Base-by-base conservation (phyloP, 2,888 invertebrate species). In the Drepana falcataria region DNA sequence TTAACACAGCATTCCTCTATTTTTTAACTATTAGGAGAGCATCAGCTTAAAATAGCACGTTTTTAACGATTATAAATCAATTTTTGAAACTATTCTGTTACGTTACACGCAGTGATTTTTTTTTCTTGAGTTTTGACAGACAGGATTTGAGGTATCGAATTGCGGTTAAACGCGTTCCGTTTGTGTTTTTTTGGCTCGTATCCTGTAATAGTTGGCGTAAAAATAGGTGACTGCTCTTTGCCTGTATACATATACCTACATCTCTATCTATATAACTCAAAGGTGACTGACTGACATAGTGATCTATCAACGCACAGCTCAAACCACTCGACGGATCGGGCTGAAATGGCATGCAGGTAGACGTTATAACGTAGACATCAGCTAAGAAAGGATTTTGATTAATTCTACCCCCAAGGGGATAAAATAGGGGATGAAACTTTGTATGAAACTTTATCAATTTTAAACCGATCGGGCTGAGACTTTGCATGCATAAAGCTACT, bases 101-200 rank as follows among this genome's bases (percentile, higher is more conserved):
- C 83, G 82, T 83, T 84, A 80, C 71, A 71, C 75, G 78, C 71
- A 77, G 65, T 70, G 63, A 70, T 75, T 79, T 85, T 85, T 86
- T 76, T 9, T 44, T 44, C 9, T 77, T 1, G 21, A 21, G 70
- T 66, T 81, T 75, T 82, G 84, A 83, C 86, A 82, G 75, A 71
- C 87, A 85, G 87, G 85, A 88, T 85, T 78, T 82, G 55, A 60
- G 70, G 83, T 85, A 71, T 89, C 87, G 75, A 66, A 69, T 88
- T 69, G 66, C 66, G 68, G 69, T 67, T 63, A 6, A 3, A 34
- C 57, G 66, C 65, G 68, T 69, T 74, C 62, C 72, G 69, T 66
- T 62, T 69, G 73, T 73, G 71, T 69, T 72, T 76, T 76, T 78
- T 73, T 77, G 35, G 74, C 67, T 68, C 65, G 69, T 75, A 79